These are phyloP conservation scores for Lysandra coridon DNA, from an alignment of 2,888 invertebrate genomes.

Conservation along the genomic window DNA sequence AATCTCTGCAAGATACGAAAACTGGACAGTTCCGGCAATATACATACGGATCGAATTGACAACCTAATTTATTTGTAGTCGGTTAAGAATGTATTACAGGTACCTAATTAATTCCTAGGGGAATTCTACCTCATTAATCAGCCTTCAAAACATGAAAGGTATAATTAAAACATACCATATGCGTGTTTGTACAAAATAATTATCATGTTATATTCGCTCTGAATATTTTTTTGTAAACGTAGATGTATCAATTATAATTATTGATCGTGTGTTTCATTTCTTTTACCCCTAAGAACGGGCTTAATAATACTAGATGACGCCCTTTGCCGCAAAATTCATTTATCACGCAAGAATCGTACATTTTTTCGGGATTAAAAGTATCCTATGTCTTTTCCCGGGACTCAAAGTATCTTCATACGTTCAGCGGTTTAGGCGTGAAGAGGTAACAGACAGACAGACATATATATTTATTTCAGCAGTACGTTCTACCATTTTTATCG, in stretches of 20 bases:
- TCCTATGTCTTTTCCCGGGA: not conserved
- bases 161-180: slow-evolving; percentile 1
- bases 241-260: not conserved
- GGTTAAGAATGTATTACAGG: not conserved
- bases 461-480: no score
- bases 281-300: not conserved
- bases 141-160: slow-evolving; percentile 3
- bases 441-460: no score
- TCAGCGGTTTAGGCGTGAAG: no score
- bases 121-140: not conserved
- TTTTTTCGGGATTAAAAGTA: not conserved
- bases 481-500: no score
- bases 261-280: not conserved
- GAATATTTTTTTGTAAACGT: not conserved
- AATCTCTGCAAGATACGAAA: no score
- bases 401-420: no score
- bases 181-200: slow-evolving; percentile 6
- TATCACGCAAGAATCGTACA: not conserved
- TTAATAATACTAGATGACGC: not conserved
- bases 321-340: no score
- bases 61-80: no score
- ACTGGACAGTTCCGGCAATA: no score
- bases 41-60: no score
- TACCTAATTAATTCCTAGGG: not conserved
- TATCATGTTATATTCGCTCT: not conserved